Base-by-base conservation (phyloP, 53 echinoderm and acorn worm species). In the Apostichopus leukothele region DNA sequence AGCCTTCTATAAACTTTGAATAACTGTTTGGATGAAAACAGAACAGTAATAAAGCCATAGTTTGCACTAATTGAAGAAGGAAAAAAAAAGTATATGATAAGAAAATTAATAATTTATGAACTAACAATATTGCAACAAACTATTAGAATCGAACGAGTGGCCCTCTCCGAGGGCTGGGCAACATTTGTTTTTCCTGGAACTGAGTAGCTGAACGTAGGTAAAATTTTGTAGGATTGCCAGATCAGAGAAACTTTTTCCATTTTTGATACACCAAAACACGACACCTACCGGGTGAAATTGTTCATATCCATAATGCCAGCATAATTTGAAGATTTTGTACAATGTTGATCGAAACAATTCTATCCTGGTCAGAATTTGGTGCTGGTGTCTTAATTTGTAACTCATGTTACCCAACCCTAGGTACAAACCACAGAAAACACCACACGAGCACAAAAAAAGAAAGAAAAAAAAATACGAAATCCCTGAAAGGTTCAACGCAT, bases 401-500 rank as follows among this genome's bases (percentile, higher is more conserved):
- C 57, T 57, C 57, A 57, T 18, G 71, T 71, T 71, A 71, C 71
- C 71, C 71, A 71, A 16, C 71, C 71, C 71, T 71, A 18, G 18
- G 18, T n/a, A n/a, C 20, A 19, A 4, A 63, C 71, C n/a, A 71
- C 71, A 71, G n/a, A 71, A 71, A 14, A 16, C 71, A 71, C 5
- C 71, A 16, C 71, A 71, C 5, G 71, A 71, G 71, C 71, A 18
- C 13, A 71, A 71, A 71, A 5, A 61, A 61, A 61, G 14, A 61
- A 61, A 61, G 10, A 5, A 61, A 61, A 61, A 10, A 18, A 71
- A 71, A 71, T 71, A 71, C 71, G 71, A 71, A 71, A 71, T 71
- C 71, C 71, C 71, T 71, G 71, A 71, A 16, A 71, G 71, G 71
- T 71, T 71, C 71, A 71, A 71, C 71, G 71, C 71, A 19, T 71